Base-by-base conservation (phyloP, 2,113 vertebrate species). In the Centropus unirufus region DNA sequence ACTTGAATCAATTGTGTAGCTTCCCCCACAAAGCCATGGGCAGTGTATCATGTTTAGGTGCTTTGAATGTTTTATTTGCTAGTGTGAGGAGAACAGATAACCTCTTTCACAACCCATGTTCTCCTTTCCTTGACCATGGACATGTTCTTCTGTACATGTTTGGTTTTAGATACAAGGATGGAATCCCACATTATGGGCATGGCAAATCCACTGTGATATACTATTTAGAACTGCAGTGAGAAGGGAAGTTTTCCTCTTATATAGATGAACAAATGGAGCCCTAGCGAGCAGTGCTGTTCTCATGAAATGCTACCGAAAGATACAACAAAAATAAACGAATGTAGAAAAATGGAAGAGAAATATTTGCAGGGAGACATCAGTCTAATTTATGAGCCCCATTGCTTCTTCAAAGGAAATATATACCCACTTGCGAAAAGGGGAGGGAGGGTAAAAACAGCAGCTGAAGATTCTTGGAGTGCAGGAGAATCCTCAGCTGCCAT, bases 361-460 rank as follows among this genome's bases (percentile, higher is more conserved):
- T 83, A 87, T 79, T 97, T 23, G 2, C 82, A 59, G 39, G 29
- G 30, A 78, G 58, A 92, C 94, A 30, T 74, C 87, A 70, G 44
- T 59, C 80, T 87, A 95, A 94, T 96, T 97, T 97, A 96, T 88
- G 85, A 91, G 58, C 42, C 82, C 55, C 32, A 27, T 59, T 91
- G 75, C 72, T 95, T 88, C 82, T 94, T 95, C 91, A 94, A 94
- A 96, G 70, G 93, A 95, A 96, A 95, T 95, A 95, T 85, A 91
- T 76, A 91, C 51, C 59, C 72, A 66, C 67, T 86, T 93, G 27
- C 29, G 84, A 79, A 82, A 67, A 32, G 4, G 20, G 44, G 54
- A 81, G 79, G 72, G 79, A 58, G 79, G 44, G 73, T 90, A 83
- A 90, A 96, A 81, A 40, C 76, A 92, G 93, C 90, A 95, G 95